Percentiles rank a stretch among this genome's conserved stretches.
Conservation (phyloP, 2,797 vertebrate species). For the Coregonus sp. region DNA sequence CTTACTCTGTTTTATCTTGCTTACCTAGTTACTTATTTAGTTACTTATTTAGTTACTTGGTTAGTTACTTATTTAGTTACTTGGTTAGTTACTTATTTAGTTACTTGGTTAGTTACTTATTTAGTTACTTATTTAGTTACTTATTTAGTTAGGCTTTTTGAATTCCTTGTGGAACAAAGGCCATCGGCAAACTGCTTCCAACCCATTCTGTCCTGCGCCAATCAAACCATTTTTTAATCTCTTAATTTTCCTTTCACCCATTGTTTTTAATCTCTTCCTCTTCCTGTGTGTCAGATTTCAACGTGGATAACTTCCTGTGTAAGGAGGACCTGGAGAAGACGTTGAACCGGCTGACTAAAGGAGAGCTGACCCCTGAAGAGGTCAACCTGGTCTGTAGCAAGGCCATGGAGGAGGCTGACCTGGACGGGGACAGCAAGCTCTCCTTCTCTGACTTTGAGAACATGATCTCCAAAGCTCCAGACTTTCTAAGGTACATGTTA, state of each 20-base stretch:
- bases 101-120: no score
- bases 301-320: constrained; percentile 95
- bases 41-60: no score
- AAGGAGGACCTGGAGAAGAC: constrained; percentile 89
- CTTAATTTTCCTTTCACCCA: background rate
- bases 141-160: no score
- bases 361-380: constrained; percentile 89
- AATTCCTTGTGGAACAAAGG: background rate
- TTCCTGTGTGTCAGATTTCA: constrained; percentile 82
- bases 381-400: constrained; percentile 91
- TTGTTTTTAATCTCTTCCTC: background rate
- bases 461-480: constrained; percentile 95
- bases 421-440: constrained; percentile 91
- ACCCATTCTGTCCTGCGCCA: background rate
- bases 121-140: no score
- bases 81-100: no score
- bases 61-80: no score
- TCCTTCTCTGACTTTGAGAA: constrained; percentile 94
- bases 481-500: constrained; percentile 82
- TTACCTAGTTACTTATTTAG: no score
- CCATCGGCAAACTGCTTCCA: background rate
- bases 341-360: constrained; percentile 88
- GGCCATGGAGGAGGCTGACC: constrained; percentile 92
- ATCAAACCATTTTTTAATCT: background rate
- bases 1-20: no score